Percentiles rank a stretch among this genome's conserved stretches.
Evolutionary conservation across 2,113 vertebrate species (phyloP).

Genomic region (Egretta garzetta): DNA sequence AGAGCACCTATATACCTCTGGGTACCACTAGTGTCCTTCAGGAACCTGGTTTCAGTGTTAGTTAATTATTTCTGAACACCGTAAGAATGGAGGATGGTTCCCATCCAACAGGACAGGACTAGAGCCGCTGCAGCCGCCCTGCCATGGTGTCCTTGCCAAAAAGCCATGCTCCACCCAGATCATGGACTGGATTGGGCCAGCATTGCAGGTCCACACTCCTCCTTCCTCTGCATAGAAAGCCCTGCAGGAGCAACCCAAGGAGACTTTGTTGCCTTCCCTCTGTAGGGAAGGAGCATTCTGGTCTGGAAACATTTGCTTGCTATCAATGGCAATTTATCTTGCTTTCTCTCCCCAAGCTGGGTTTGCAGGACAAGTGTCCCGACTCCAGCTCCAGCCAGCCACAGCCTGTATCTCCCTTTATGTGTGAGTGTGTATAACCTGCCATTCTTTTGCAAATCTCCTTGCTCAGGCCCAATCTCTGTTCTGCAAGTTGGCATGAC

Average conservation of each 20-base stretch:
- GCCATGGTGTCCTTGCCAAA: not conserved
- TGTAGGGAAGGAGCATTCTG: not conserved
- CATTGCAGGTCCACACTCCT: not conserved
- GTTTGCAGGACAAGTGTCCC: not conserved
- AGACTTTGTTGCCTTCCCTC: not conserved
- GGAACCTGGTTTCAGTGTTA: not conserved
- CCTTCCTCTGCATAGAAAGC: not conserved
- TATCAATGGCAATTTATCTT: not conserved
- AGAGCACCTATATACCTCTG: not conserved
- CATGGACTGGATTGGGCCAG: no score
- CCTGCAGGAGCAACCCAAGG: not conserved
- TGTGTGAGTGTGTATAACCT: not conserved
- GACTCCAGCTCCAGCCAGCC: not conserved
- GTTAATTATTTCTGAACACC: not conserved
- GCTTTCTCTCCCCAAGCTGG: not conserved
- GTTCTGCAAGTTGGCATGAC: constrained; percentile 64
- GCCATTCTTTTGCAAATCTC: constrained; percentile 29
- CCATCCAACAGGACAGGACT: not conserved
- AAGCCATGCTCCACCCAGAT: not conserved
- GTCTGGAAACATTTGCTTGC: not conserved
- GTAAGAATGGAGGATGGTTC: not conserved
- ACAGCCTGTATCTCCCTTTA: not conserved
- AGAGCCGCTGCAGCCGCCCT: not conserved
- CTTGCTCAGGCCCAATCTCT: constrained; percentile 41
- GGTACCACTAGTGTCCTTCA: not conserved